Evolutionary conservation across 1,140 invertebrate genomes (phyloP).

Genomic region (Bombus waltoni): DNA sequence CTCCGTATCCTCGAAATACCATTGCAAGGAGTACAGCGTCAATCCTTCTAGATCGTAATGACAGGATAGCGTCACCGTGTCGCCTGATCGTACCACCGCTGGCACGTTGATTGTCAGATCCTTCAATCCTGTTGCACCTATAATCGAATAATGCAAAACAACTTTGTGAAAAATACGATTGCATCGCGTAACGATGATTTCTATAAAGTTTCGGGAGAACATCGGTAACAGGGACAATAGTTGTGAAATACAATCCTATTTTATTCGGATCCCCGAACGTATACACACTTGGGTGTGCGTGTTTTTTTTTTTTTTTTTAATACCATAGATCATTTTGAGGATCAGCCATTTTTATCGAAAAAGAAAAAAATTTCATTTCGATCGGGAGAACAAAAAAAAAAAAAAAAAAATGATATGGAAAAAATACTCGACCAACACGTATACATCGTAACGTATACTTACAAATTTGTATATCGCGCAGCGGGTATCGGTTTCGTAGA

Average conservation of each 20-base stretch:
- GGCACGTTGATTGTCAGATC: conserved; percentile 90
- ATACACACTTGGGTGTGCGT: not conserved
- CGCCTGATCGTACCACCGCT: conserved; percentile 87
- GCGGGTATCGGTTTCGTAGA: conserved; percentile 6
- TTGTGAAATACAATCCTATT: not conserved
- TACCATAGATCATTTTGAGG: not conserved
- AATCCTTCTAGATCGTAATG: conserved; percentile 91
- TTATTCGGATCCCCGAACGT: not conserved
- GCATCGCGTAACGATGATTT: not conserved
- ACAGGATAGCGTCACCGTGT: conserved; percentile 88
- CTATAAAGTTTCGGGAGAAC: not conserved
- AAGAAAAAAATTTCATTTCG: not conserved
- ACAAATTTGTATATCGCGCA: not conserved
- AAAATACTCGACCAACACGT: not conserved
- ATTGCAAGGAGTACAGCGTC: conserved; percentile 91
- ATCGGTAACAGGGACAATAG: not conserved
- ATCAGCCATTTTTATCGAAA: not conserved
- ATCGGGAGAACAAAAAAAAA: not conserved
- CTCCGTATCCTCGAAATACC: conserved; percentile 91
- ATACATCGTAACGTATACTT: not conserved
- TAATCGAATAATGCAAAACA: conserved; percentile 56
- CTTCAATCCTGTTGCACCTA: conserved; percentile 86
- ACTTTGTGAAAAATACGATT: not conserved
- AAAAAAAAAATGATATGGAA: no score
- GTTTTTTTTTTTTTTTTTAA: not conserved